Conservation (phyloP, 2,888 invertebrate genomes). For the Melanargia galathea region DNA sequence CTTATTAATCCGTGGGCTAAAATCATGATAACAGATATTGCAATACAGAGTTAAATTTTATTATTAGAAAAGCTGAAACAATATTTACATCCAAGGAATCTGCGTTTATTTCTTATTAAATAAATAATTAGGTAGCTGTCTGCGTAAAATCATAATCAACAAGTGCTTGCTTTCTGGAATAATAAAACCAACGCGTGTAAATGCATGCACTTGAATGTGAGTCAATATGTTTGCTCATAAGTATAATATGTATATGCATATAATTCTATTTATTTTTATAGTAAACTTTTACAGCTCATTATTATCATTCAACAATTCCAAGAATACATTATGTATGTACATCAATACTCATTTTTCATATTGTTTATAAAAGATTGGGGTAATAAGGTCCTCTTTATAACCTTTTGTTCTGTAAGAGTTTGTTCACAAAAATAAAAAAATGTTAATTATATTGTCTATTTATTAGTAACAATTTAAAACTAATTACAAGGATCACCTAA, state of each 20-base stretch:
- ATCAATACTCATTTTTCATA: conserved; percentile 21
- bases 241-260: background rate
- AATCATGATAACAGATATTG: background rate
- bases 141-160: too few species aligned
- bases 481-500: too few species aligned
- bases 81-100: too few species aligned
- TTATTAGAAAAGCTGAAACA: too few species aligned
- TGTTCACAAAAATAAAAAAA: conserved; percentile 42
- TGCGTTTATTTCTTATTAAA: too few species aligned
- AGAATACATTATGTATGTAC: too few species aligned
- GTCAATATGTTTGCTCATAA: too few species aligned
- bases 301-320: background rate
- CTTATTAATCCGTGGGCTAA: background rate
- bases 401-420: conserved; percentile 31
- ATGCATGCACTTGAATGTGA: too few species aligned
- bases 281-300: background rate
- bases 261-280: conserved; percentile 9
- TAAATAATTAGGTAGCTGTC: too few species aligned
- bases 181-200: too few species aligned
- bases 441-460: conserved; percentile 38
- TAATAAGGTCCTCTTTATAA: conserved; percentile 16
- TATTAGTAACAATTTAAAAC: conserved; percentile 30
- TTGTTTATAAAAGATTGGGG: conserved; percentile 9
- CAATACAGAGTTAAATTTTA: too few species aligned
- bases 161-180: too few species aligned